Percentiles rank a stretch among this genome's conserved stretches.
Evolutionary conservation across 2,888 invertebrate species (phyloP).

Genomic region (Flexamia atlantica): DNA sequence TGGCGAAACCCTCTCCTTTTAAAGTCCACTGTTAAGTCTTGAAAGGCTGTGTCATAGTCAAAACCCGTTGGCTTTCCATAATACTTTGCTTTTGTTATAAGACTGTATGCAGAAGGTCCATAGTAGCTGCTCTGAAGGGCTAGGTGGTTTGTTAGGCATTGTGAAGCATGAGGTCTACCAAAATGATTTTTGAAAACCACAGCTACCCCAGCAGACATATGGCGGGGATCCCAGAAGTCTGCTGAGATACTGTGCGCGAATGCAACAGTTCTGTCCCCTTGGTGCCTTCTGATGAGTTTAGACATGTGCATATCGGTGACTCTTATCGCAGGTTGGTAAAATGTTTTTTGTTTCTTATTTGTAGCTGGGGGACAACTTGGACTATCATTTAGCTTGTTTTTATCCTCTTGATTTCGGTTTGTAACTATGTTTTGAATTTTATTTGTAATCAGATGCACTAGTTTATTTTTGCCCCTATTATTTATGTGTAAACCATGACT

Average conservation of each 20-base stretch:
- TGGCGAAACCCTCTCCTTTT: too few relatives aligned
- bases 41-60: too few relatives aligned
- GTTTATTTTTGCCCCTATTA: not conserved
- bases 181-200: not conserved
- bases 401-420: not conserved
- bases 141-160: slow-evolving; percentile 28
- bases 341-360: too few relatives aligned
- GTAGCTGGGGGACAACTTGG: not conserved
- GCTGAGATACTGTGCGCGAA: slow-evolving; percentile 17
- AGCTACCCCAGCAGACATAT: slow-evolving; percentile 37
- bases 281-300: not conserved
- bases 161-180: not conserved
- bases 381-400: not conserved
- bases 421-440: not conserved
- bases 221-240: not conserved
- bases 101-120: too few relatives aligned
- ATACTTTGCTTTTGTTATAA: too few relatives aligned
- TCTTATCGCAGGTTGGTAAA: not conserved
- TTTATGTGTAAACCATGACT: not conserved
- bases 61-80: too few relatives aligned
- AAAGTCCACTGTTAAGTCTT: too few relatives aligned
- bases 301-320: not conserved
- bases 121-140: too few relatives aligned
- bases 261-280: not conserved
- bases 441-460: not conserved